Evolutionary conservation across 2,888 invertebrate genomes (phyloP).

Genomic region (Anthophora plumipes): DNA sequence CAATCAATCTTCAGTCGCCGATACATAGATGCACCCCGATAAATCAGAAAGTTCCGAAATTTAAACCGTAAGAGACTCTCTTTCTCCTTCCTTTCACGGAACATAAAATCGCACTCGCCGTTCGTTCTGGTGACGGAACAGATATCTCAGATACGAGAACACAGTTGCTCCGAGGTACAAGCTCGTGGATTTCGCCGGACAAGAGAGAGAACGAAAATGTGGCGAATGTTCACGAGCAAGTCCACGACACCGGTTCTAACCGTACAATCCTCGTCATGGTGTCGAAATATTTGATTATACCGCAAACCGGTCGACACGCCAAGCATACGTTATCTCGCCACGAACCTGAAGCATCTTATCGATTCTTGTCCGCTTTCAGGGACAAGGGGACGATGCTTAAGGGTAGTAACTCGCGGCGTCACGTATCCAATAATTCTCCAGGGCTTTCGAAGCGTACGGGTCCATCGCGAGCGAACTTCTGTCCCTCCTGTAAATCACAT

Average conservation of each 20-base stretch:
- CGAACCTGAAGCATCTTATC: conserved; percentile 45
- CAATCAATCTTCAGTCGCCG: not conserved
- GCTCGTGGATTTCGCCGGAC: not conserved
- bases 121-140: not conserved
- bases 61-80: not conserved
- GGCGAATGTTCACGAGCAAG: not conserved
- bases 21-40: too few species aligned
- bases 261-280: not conserved
- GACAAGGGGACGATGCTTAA: conserved; percentile 47
- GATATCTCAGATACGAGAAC: too few species aligned
- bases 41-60: too few species aligned
- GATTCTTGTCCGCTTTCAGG: conserved; percentile 44
- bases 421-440: conserved; percentile 72
- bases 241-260: too few species aligned
- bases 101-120: conserved; percentile 7
- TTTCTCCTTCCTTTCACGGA: not conserved
- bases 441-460: conserved; percentile 71
- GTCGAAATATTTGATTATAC: conserved; percentile 40
- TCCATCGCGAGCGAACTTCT: conserved; percentile 70
- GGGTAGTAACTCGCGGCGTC: conserved; percentile 61
- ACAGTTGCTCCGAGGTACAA: not conserved
- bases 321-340: conserved; percentile 19
- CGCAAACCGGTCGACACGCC: conserved; percentile 11
- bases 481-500: conserved; percentile 72
- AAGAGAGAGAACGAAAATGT: not conserved